Base-by-base conservation (phyloP, 2,888 invertebrate species). In the Acleris laterana region DNA sequence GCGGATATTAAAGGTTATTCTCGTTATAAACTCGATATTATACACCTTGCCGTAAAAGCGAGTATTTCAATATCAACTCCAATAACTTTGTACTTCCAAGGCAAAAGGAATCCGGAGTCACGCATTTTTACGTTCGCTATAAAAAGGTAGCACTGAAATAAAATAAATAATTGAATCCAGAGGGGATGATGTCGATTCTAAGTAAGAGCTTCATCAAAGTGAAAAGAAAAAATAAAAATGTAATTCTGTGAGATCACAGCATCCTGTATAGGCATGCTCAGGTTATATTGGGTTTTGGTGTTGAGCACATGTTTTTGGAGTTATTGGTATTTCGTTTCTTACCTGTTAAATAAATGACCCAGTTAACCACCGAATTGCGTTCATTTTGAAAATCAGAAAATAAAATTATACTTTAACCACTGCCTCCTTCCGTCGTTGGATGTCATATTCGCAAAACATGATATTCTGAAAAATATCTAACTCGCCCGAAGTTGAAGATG, bases 131-230 rank as follows among this genome's bases (percentile, higher is more conserved):
- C 77, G 70, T 69, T 68, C 63, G 69, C 77, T 69, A 77, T 85
- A 84, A 85, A 82, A 80, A 76, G 81, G 77, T 74, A 75, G 74
- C 70, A 73, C 73, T 73, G 74, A 79, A 81, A 80, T 82, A 84
- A 81, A 80, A 79, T 83, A 83, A 82, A 85, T 84, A 83, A 82
- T 84, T 83, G 75, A 84, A 81, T 81, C 73, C 74, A 61, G 68
- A 51, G 62, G 68, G 72, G 50, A 49, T 46, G 55, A 63, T 57
- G 25, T 46, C 51, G 42, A 53, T 32, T 19, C 44, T 46, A 58
- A 58, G 25, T 46, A 58, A 58, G 25, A 46, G 56, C n/a, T 50
- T 57, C 50, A 50, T 57, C 42, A 56, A 49, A 32, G 46, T 49
- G 32, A 58, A 32, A 42, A 19, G 1, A 44, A 49, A 20, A 55